Conservation (phyloP, 2,113 vertebrate genomes). For the Cyanoderma ruficeps region DNA sequence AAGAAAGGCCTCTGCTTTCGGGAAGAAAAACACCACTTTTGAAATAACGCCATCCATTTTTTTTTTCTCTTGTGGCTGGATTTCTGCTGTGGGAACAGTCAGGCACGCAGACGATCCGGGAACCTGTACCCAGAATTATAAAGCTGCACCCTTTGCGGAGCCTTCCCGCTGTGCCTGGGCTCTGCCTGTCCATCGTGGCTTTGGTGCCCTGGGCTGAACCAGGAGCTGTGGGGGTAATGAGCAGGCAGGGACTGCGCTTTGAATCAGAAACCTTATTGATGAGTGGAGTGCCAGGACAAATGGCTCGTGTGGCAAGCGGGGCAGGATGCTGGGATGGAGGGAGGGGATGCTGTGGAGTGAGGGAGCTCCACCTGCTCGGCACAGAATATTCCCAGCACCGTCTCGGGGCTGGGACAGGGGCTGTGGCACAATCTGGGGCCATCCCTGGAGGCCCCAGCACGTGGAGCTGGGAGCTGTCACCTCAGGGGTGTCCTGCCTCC, state of each 20-base stretch:
- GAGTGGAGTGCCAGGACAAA: rapidly evolving
- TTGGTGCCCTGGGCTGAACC: rapidly evolving
- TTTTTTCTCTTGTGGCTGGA: not conserved
- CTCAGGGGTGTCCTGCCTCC: rapidly evolving
- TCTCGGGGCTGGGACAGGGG: not conserved
- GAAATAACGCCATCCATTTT: rapidly evolving
- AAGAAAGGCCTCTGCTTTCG: not conserved
- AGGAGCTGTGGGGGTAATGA: rapidly evolving
- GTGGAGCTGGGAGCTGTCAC: rapidly evolving
- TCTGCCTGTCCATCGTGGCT: rapidly evolving
- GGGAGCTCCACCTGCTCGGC: not conserved
- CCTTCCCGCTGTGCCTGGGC: not conserved
- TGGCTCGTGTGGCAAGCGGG: not conserved
- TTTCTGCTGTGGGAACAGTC: not conserved
- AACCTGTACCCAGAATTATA: rapidly evolving
- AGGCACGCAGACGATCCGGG: rapidly evolving
- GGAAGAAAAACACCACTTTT: not conserved
- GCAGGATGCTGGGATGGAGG: not conserved
- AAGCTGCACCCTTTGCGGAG: rapidly evolving
- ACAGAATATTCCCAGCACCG: rapidly evolving
- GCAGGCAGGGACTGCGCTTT: not conserved
- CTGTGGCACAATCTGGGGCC: not conserved
- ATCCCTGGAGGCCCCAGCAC: rapidly evolving
- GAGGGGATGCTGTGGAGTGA: rapidly evolving
- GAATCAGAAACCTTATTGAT: not conserved